Percentiles rank a stretch among this genome's conserved stretches.
These are phyloP conservation scores for Poecilia picta DNA, from an alignment of 2,797 vertebrate species.

Conservation along the genomic window DNA sequence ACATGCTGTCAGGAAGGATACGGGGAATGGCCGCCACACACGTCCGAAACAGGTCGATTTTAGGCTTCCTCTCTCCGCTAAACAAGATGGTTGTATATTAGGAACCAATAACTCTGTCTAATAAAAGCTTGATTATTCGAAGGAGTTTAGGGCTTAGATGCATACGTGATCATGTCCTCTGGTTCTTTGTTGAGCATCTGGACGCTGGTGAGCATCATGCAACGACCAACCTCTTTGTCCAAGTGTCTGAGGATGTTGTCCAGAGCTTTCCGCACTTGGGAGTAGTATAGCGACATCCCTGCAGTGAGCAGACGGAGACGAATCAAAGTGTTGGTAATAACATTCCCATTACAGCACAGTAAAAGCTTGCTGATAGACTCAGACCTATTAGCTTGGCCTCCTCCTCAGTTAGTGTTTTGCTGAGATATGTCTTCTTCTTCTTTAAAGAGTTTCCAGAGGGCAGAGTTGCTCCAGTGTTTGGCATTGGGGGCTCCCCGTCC, in stretches of 20 bases:
- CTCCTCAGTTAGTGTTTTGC: slow-evolving; percentile 98
- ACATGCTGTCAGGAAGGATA: slow-evolving; percentile 97
- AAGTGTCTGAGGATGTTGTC: slow-evolving; percentile 97
- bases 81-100: not conserved
- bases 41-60: slow-evolving; percentile 97
- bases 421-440: slow-evolving; percentile 98
- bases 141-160: not conserved
- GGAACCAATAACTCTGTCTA: not conserved
- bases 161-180: slow-evolving; percentile 94
- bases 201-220: slow-evolving; percentile 98
- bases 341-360: slow-evolving; percentile 4
- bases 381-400: slow-evolving; percentile 98
- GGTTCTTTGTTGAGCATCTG: slow-evolving; percentile 99
- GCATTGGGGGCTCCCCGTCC: slow-evolving; percentile 98
- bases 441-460: slow-evolving; percentile 98
- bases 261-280: slow-evolving; percentile 96
- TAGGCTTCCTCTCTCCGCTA: slow-evolving; percentile 98
- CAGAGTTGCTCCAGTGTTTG: slow-evolving; percentile 95
- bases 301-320: slow-evolving; percentile 38
- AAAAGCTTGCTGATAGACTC: slow-evolving; percentile 55
- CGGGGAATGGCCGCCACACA: slow-evolving; percentile 98
- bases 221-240: slow-evolving; percentile 98
- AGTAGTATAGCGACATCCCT: slow-evolving; percentile 99
- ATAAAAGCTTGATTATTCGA: not conserved
- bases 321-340: slow-evolving; percentile 2